Base-by-base conservation (phyloP, 2,113 vertebrate genomes). In the Ageneiosus marmoratus region DNA sequence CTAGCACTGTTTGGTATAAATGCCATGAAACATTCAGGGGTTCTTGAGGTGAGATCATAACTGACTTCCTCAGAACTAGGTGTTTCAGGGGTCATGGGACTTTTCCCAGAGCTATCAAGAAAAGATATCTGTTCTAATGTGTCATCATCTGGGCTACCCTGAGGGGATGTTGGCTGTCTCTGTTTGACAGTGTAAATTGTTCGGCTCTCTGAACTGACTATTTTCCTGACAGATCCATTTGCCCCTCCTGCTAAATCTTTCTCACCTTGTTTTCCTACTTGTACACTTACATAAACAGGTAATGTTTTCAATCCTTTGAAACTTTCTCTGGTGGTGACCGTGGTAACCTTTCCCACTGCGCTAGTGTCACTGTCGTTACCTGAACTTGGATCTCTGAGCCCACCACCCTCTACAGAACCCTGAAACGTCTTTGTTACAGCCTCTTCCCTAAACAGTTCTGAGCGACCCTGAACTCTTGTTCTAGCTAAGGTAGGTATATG, bases 11-110 rank as follows among this genome's bases (percentile, higher is more conserved):
- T 96, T 86, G 96, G 94, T 87, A 97, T 93, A 83, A 95, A 97
- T 82, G 94, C 95, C 91, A 96, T 94, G 37, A 98, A 95, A 37
- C 95, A 95, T 90, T 99, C 97, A 0, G 97, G 95, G 34, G 96
- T 99, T 92, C 94, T 97, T 85, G 95, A 95, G 0, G 95, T 97
- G 85, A 99, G 97, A 85, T 99, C 97, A 0, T 99, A 99, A 93
- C 96, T 99, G 84, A 99, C 95, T 93, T 99, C 98, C 90, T 99
- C 98, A 56, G 97, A 99, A 90, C 97, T 99, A 0, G 98, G 98
- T 8, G 98, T 99, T 88, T 99, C 98, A 86, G 98, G 98, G 62
- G 98, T 99, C 84, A 99, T 79, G 80, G 98, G 98, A 89, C 97
- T 99, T 95, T 98, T 99, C 60, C 97, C 97, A 91, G 98, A 99